Evolutionary conservation across 2,797 vertebrate species (phyloP), one percentile per base, ranked within the genome.

Genomic region (Gallirallus australis): DNA sequence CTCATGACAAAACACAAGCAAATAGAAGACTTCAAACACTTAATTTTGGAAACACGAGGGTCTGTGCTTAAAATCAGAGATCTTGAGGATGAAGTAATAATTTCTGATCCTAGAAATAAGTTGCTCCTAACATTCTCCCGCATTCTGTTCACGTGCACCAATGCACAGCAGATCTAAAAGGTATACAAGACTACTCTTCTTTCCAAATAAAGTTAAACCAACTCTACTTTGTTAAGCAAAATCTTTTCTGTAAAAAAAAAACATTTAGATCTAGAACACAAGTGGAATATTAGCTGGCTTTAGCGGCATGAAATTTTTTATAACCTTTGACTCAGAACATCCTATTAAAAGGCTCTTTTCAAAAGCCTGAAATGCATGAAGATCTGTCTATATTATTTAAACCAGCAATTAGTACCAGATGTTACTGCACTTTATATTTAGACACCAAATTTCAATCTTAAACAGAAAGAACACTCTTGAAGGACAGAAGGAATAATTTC

Each of bases 401-500:
- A 97, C 97, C 83, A 92, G 97, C 96, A 98, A 98, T 98, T 98
- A 98, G 93, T 96, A 98, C 89, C 98, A 98, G 98, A 97, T 98
- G 97, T 96, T 98, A 96, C 90, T 92, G 94, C 96, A 93, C 92
- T 97, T 98, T 98, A 98, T 98, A 98, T 98, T 98, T 98, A 98
- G 97, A 98, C 52, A 97, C 61, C 40, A 95, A 95, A 97, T 97
- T 98, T 98, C 96, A 97, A 96, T 96, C 97, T 97, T 97, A 95
- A 96, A 98, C 96, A 97, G 95, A 97, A 97, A 96, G 95, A 98
- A 97, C 94, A 71, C 63, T 96, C 92, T 93, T 98, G 96, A 97
- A 98, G 97, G 97, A 98, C 97, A 97, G 97, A 97, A 93, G 97
- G 96, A 98, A 98, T 97, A 97, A 98, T 95, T 98, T 97, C 98